Percentiles rank a stretch among this genome's conserved stretches.
Conservation (phyloP, 2,113 vertebrate species). For the Hypocryptadius cinnamomeus region DNA sequence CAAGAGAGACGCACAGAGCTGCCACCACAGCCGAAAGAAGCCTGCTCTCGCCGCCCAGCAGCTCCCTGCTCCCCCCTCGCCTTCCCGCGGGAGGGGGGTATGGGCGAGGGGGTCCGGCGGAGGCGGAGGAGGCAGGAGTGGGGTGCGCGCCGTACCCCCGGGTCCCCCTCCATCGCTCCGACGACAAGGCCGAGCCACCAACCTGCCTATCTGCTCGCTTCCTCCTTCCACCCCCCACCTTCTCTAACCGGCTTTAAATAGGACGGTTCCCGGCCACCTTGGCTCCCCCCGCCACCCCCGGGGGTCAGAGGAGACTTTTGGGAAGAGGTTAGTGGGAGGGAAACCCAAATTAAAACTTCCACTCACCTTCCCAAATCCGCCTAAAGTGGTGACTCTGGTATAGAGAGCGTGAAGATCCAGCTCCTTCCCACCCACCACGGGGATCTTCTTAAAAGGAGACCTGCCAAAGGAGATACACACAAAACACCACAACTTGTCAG, state of each 20-base stretch:
- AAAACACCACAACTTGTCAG: constrained; percentile 69
- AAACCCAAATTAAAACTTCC: constrained; percentile 79
- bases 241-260: constrained; percentile 60
- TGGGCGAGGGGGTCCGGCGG: not conserved
- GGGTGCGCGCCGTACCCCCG: constrained; percentile 67
- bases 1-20: not conserved
- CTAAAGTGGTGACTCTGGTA: constrained; percentile 96
- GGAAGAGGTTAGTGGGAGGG: constrained; percentile 72
- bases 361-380: constrained; percentile 99
- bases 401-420: constrained; percentile 97
- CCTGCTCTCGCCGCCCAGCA: not conserved
- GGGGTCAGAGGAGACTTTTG: constrained; percentile 71
- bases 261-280: constrained; percentile 42
- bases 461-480: constrained; percentile 73
- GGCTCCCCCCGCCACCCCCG: constrained; percentile 62
- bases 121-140: not conserved
- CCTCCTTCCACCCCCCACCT: constrained; percentile 60
- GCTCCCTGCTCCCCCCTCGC: not conserved
- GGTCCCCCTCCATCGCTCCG: constrained; percentile 60
- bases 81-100: not conserved
- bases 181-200: constrained; percentile 85
- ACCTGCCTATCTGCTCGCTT: constrained; percentile 63
- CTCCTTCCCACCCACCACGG: constrained; percentile 96
- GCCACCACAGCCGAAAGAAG: constrained; percentile 32
- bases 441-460: constrained; percentile 97